Evolutionary conservation across 2,113 vertebrate genomes (phyloP).

Genomic region (Paramisgurnus dabryanus): DNA sequence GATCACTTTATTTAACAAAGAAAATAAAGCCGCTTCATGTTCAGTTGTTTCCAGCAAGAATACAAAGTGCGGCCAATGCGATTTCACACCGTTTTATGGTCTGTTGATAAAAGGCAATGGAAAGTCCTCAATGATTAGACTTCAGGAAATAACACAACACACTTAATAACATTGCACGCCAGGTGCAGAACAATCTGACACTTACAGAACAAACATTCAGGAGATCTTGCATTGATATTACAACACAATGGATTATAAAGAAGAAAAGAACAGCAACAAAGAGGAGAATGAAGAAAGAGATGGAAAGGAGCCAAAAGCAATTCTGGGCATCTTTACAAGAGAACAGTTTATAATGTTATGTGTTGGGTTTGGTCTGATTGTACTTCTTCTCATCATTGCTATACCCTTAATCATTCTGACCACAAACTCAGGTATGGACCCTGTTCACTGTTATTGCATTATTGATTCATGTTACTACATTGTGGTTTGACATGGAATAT

Average conservation of each 20-base stretch:
- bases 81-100: slow-evolving; percentile 22
- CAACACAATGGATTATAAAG: slow-evolving; percentile 15
- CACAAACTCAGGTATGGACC: slow-evolving; percentile 23
- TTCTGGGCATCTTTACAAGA: slow-evolving; percentile 37
- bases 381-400: slow-evolving; percentile 44
- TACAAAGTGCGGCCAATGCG: slow-evolving; percentile 31
- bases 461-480: not conserved
- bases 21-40: not conserved
- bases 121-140: not conserved
- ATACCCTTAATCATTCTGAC: slow-evolving; percentile 48
- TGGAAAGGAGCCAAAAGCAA: not conserved
- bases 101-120: slow-evolving; percentile 28
- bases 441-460: not conserved
- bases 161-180: not conserved
- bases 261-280: slow-evolving; percentile 1
- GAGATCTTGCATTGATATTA: not conserved
- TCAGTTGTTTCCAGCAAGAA: slow-evolving; percentile 1
- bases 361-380: slow-evolving; percentile 40
- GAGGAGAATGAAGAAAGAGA: slow-evolving; percentile 7
- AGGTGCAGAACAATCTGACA: not conserved
- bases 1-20: not conserved
- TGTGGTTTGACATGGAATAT: not conserved
- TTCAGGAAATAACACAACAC: slow-evolving; percentile 1
- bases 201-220: not conserved
- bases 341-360: slow-evolving; percentile 45